Conservation (phyloP, 2,888 invertebrate genomes). For the Andricus curvator region DNA sequence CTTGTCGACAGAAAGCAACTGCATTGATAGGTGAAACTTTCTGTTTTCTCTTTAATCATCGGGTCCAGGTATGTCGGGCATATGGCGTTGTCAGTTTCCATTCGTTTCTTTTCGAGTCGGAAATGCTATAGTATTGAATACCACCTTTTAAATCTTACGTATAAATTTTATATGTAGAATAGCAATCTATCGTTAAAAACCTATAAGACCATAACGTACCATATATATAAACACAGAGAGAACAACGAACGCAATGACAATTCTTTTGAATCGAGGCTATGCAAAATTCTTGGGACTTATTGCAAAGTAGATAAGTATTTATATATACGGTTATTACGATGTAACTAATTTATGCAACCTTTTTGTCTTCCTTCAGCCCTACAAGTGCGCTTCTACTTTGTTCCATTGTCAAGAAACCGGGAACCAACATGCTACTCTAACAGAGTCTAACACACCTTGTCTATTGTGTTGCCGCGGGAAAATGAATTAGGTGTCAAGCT, state of each 20-base stretch:
- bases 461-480: slow-evolving; percentile 37
- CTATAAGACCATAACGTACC: background rate
- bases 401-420: slow-evolving; percentile 15
- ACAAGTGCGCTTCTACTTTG: background rate
- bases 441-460: slow-evolving; percentile 18
- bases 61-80: slow-evolving; percentile 11
- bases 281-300: background rate
- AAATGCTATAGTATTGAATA: background rate
- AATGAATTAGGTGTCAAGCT: slow-evolving; percentile 34
- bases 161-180: background rate
- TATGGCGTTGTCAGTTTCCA: slow-evolving; percentile 24
- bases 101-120: slow-evolving; percentile 1
- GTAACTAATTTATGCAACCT: background rate
- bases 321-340: background rate
- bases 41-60: slow-evolving; percentile 41
- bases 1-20: slow-evolving; percentile 27
- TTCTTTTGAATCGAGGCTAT: background rate
- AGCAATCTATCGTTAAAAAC: background rate
- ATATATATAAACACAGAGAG: background rate
- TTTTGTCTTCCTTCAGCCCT: background rate
- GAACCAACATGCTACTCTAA: slow-evolving; percentile 9
- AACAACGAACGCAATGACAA: background rate
- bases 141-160: background rate
- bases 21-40: slow-evolving; percentile 38
- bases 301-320: background rate